Conservation (phyloP, 2,888 invertebrate genomes). For the Buathra laborator region DNA sequence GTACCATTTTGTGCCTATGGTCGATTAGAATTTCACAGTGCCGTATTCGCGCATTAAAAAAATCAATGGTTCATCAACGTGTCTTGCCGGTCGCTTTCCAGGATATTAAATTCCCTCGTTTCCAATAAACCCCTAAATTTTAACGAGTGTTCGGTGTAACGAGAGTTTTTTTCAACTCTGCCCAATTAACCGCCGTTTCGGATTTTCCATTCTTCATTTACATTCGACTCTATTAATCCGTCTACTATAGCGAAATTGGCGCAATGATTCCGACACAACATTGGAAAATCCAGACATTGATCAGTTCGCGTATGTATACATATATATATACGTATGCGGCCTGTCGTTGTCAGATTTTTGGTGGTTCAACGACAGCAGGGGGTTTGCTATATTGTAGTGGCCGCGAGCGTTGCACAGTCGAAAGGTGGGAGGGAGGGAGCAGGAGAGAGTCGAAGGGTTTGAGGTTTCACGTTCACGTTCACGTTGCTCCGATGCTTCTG, state of each 20-base stretch:
- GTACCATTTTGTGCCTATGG: not conserved
- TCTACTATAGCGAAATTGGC: not conserved
- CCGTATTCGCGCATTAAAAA: not conserved
- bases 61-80: not conserved
- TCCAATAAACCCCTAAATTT: slow-evolving; percentile 4
- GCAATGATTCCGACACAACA: not conserved
- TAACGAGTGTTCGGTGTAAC: slow-evolving; percentile 9
- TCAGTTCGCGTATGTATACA: not conserved
- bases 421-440: slow-evolving; percentile 5
- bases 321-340: slow-evolving; percentile 24
- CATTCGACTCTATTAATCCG: not conserved
- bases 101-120: not conserved
- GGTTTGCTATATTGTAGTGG: slow-evolving; percentile 19
- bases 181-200: not conserved
- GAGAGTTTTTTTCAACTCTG: slow-evolving; percentile 1
- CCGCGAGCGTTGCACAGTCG: slow-evolving; percentile 10
- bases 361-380: slow-evolving; percentile 53
- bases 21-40: not conserved
- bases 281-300: not conserved
- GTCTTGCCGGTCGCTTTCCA: not conserved
- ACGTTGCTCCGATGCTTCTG: slow-evolving; percentile 50
- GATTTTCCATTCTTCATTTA: slow-evolving; percentile 31
- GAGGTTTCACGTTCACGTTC: slow-evolving; percentile 33
- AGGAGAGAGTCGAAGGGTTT: slow-evolving; percentile 3
- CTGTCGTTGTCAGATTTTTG: slow-evolving; percentile 71